Conservation (phyloP, 2,797 vertebrate species). For the Oreochromis mossambicus region DNA sequence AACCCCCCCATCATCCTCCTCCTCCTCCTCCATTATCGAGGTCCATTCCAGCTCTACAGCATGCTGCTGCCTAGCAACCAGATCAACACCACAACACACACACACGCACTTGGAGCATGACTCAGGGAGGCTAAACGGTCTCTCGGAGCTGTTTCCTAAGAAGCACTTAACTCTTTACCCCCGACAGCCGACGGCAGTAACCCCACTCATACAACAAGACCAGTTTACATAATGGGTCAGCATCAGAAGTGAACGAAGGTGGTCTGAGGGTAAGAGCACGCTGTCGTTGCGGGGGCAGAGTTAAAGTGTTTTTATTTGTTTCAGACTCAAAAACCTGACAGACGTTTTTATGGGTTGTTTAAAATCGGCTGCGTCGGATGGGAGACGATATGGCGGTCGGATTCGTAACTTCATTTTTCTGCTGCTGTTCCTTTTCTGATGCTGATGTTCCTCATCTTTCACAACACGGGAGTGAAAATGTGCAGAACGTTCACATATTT, state of each 20-base stretch:
- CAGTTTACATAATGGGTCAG: neutral
- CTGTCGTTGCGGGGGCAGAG: accelerated
- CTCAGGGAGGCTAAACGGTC: neutral
- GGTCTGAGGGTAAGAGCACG: neutral
- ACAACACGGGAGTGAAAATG: neutral
- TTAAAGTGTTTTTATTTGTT: neutral
- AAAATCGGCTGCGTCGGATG: neutral
- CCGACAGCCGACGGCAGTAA: neutral
- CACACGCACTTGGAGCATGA: neutral
- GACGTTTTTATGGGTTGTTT: neutral
- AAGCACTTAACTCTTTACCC: neutral
- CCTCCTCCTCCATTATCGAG: neutral
- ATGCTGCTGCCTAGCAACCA: slow-evolving; percentile 57
- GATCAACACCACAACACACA: slow-evolving; percentile 48
- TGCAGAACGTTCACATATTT: neutral
- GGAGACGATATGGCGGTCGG: too few species aligned
- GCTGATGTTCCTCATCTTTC: neutral
- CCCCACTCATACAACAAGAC: neutral
- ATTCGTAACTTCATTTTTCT: neutral
- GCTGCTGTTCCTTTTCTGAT: neutral
- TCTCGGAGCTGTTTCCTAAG: neutral
- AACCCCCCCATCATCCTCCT: neutral
- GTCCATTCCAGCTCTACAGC: slow-evolving; percentile 46
- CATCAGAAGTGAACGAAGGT: accelerated
- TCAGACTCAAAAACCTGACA: neutral